Percentiles rank a stretch among this genome's conserved stretches.
Conservation (phyloP, 2,888 invertebrate genomes). For the Phyllotreta cruciferae region DNA sequence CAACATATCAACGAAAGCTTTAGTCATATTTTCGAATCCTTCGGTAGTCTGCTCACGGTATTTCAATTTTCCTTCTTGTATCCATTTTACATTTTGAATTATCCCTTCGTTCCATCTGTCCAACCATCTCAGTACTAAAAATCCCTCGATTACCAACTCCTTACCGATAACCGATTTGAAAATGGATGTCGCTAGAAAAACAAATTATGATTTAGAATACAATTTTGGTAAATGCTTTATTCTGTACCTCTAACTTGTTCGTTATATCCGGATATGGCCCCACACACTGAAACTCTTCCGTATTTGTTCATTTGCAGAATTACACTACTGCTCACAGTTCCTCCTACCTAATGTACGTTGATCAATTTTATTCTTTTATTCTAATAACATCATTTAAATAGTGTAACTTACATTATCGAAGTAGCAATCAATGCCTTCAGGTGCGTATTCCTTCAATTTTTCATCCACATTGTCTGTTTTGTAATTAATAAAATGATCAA, state of each 20-base stretch:
- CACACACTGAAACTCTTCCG: conserved; percentile 73
- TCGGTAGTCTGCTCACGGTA: conserved; percentile 72
- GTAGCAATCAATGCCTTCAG: conserved; percentile 75
- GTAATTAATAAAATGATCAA: conserved; percentile 76
- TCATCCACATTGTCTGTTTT: conserved; percentile 66
- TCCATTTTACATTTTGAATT: conserved; percentile 68
- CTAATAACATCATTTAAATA: not conserved
- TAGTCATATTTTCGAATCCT: conserved; percentile 64
- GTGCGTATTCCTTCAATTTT: conserved; percentile 67
- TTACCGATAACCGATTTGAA: conserved; percentile 38
- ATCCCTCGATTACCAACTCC: conserved; percentile 49
- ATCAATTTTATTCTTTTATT: conserved; percentile 14
- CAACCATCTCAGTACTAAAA: conserved; percentile 43
- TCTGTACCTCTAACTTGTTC: conserved; percentile 48
- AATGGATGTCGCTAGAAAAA: conserved; percentile 40
- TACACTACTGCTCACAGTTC: conserved; percentile 69
- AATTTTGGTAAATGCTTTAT: not conserved
- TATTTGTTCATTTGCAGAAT: conserved; percentile 69
- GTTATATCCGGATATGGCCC: conserved; percentile 74
- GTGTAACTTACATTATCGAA: conserved; percentile 73
- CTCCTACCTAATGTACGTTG: conserved; percentile 65
- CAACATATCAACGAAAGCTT: conserved; percentile 49
- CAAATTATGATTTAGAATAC: not conserved
- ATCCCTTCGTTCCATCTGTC: conserved; percentile 70
- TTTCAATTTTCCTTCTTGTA: conserved; percentile 73